Evolutionary conservation across 2,888 invertebrate species (phyloP).

Genomic region (Lithophane ornitopus): DNA sequence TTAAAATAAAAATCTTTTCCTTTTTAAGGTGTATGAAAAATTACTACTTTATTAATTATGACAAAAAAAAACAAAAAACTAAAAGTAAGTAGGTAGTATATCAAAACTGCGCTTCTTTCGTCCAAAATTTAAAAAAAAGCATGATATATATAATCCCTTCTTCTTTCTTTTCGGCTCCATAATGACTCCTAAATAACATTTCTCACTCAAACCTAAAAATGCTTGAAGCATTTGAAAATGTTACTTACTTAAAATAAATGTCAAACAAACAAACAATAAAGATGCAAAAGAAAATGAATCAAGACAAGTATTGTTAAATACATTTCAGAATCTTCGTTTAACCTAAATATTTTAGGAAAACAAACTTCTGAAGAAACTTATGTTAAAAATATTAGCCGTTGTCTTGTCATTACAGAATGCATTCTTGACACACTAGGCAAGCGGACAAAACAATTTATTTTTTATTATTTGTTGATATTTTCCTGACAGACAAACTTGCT

Average conservation of each 20-base stretch:
- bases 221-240: not conserved
- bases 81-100: not conserved
- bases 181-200: not conserved
- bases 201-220: not conserved
- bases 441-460: conserved; percentile 7
- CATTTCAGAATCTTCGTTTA: conserved; percentile 41
- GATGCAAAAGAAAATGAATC: conserved; percentile 22
- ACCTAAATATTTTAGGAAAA: conserved; percentile 53
- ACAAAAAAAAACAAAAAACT: not conserved
- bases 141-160: not conserved
- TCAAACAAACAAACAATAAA: conserved; percentile 12
- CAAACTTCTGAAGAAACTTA: conserved; percentile 37
- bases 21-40: not conserved
- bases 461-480: conserved; percentile 28
- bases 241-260: not conserved
- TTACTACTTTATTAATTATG: not conserved
- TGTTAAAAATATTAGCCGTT: conserved; percentile 40
- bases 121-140: not conserved
- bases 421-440: conserved; percentile 47
- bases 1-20: not conserved
- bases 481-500: conserved; percentile 31
- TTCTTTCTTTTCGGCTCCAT: not conserved
- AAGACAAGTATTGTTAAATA: conserved; percentile 18
- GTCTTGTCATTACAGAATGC: conserved; percentile 42
- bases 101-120: not conserved